phyloP scores from a whole-genome alignment of 1,140 invertebrate species.

The Magallana gigas region DNA sequence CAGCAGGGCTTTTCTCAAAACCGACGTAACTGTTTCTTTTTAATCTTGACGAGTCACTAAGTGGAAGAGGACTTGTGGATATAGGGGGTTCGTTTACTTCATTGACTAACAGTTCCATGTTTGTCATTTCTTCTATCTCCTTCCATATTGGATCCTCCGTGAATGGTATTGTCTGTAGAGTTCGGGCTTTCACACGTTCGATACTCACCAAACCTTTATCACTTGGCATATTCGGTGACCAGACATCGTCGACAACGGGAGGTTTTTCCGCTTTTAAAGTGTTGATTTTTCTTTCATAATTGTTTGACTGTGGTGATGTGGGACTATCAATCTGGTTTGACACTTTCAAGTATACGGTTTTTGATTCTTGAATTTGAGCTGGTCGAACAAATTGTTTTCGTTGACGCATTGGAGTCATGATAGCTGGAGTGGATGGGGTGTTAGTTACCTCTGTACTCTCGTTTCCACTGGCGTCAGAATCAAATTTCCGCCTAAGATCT shows the following conservation, averaged over 20 bases:
- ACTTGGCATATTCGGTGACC: conserved; percentile 75
- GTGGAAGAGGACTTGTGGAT: background rate
- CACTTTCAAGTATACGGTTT: background rate
- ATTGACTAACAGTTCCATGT: conserved; percentile 63
- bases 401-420: conserved; percentile 48
- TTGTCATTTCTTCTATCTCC: conserved; percentile 75
- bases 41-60: background rate
- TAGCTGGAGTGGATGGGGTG: conserved; percentile 32
- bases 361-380: conserved; percentile 26
- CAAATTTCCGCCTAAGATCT: conserved; percentile 68
- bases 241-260: conserved; percentile 61
- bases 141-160: conserved; percentile 76
- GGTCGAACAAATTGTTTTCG: conserved; percentile 40
- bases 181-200: conserved; percentile 73
- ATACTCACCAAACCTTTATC: conserved; percentile 74
- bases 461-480: conserved; percentile 64
- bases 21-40: background rate
- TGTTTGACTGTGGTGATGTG: background rate
- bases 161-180: conserved; percentile 75
- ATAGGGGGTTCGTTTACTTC: background rate
- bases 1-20: background rate
- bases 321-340: background rate
- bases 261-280: background rate
- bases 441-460: conserved; percentile 58
- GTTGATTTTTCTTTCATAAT: conserved; percentile 23